Evolutionary conservation across 2,797 vertebrate species (phyloP).

Genomic region (Myotis findleyi): DNA sequence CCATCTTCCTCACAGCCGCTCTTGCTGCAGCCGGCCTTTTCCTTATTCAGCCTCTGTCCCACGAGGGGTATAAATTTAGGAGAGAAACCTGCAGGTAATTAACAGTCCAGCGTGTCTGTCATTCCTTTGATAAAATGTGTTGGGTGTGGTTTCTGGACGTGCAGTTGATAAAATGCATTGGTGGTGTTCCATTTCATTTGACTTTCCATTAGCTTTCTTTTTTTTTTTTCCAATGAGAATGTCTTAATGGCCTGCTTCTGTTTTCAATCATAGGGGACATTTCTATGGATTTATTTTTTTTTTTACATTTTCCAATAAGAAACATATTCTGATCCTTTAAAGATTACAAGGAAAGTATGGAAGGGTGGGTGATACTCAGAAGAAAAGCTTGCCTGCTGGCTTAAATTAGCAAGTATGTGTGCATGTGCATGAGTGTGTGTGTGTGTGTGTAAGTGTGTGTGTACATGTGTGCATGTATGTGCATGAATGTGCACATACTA

Average conservation of each 20-base stretch:
- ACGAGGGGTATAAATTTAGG: conserved; percentile 57
- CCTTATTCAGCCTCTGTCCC: conserved; percentile 12
- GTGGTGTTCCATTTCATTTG: conserved; percentile 77
- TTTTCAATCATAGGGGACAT: conserved; percentile 80
- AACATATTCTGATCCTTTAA: conserved; percentile 76
- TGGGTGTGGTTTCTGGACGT: conserved; percentile 79
- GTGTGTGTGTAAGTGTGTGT: not conserved
- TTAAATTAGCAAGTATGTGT: conserved; percentile 42
- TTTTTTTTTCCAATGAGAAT: conserved; percentile 37
- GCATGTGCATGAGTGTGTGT: rapidly evolving
- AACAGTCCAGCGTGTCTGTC: conserved; percentile 68
- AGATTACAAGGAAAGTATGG: conserved; percentile 52
- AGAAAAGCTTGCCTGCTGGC: conserved; percentile 55
- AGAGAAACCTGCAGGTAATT: conserved; percentile 80
- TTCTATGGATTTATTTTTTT: conserved; percentile 77
- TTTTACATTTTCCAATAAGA: conserved; percentile 79
- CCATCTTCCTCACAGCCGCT: not conserved
- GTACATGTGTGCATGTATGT: too few species aligned
- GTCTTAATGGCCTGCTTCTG: conserved; percentile 80
- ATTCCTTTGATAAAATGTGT: conserved; percentile 81
- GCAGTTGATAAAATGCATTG: conserved; percentile 75
- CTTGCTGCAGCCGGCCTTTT: not conserved
- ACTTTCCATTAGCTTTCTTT: conserved; percentile 71
- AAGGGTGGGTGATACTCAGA: conserved; percentile 39
- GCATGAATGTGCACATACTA: too few species aligned